Base-by-base conservation (phyloP, 1,140 invertebrate species). In the Eciton burchellii region DNA sequence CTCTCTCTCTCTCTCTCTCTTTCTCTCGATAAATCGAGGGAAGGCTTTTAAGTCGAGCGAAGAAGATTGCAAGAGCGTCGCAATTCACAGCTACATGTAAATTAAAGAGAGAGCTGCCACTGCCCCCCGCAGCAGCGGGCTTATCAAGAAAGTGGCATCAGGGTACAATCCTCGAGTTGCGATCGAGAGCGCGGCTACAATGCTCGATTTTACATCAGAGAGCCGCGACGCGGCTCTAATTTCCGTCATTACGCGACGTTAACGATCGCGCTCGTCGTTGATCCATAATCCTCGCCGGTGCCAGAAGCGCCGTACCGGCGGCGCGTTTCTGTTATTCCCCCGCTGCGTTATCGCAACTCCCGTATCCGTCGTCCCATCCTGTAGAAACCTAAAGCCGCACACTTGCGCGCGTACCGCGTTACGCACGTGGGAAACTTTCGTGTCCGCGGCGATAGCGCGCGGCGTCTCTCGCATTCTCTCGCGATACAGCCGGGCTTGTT, bases 401-500 rank as follows among this genome's bases (percentile, higher is more conserved):
- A 14, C 68, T 72, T 47, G 56, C 6, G 41, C 16, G 29, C 66
- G n/a, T n/a, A 35, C 6, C 49, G 54, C 52, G 41, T 72, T 62
- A 62, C 66, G 70, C 68, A 72, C 77, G 77, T 81, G 77, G 57
- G 77, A 73, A 81, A 81, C 77, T 81, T 81, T 81, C 77, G 43
- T 63, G 56, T 81, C 60, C 73, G 16, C 57, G 12, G 49, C 16
- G 54, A 79, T 79, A 81, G 24, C 41, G 29, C 8, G 24, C 41
- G 19, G 35, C 26, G 56, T 72, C n/a, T n/a, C n/a, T n/a, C 59
- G 57, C 77, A 49, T 81, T 72, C 45, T 35, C 59, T 47, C 43
- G 77, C 24, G 41, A 41, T 72, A 79, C 11, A 21, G 12, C 41
- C 54, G 11, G 16, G 19, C 29, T 45, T 54, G 29, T 70, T 79